Conservation (phyloP, 2,888 invertebrate genomes). For the Dicranocentrus wangi region DNA sequence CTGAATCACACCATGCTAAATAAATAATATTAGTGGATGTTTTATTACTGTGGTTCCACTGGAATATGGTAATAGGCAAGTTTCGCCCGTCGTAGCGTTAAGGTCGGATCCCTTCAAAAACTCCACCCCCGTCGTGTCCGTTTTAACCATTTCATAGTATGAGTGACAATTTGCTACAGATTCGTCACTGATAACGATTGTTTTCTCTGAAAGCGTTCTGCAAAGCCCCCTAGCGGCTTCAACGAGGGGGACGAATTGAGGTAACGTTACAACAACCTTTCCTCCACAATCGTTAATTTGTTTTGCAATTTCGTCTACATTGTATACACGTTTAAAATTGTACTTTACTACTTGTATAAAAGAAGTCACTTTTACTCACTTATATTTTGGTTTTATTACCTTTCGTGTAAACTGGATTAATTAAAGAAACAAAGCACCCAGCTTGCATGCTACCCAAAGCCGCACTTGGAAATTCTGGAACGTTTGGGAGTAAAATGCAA, state of each 20-base stretch:
- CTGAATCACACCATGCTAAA: too few relatives aligned
- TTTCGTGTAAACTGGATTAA: conserved; percentile 73
- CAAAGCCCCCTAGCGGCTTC: conserved; percentile 59
- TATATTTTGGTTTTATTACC: too few relatives aligned
- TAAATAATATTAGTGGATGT: too few relatives aligned
- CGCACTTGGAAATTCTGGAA: conserved; percentile 72
- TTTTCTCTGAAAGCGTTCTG: conserved; percentile 53
- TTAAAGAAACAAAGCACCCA: conserved; percentile 72
- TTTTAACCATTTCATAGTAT: conserved; percentile 67
- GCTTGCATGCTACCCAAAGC: conserved; percentile 71
- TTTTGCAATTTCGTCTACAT: conserved; percentile 73
- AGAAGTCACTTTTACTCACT: too few relatives aligned
- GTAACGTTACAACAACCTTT: conserved; percentile 70
- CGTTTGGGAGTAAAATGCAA: conserved; percentile 72
- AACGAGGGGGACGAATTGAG: conserved; percentile 69
- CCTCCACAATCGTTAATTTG: conserved; percentile 73
- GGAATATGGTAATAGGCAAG: conserved; percentile 85
- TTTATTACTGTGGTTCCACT: conserved; percentile 87
- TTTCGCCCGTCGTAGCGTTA: conserved; percentile 77
- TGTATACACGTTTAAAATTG: too few relatives aligned
- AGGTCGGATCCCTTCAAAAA: conserved; percentile 68
- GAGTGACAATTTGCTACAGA: conserved; percentile 62
- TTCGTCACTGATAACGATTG: conserved; percentile 64
- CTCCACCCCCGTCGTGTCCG: conserved; percentile 39
- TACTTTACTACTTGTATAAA: too few relatives aligned